Evolutionary conservation across 35 echinoderm and acorn worm species (phyloP).

Genomic region (Lytechinus pictus): DNA sequence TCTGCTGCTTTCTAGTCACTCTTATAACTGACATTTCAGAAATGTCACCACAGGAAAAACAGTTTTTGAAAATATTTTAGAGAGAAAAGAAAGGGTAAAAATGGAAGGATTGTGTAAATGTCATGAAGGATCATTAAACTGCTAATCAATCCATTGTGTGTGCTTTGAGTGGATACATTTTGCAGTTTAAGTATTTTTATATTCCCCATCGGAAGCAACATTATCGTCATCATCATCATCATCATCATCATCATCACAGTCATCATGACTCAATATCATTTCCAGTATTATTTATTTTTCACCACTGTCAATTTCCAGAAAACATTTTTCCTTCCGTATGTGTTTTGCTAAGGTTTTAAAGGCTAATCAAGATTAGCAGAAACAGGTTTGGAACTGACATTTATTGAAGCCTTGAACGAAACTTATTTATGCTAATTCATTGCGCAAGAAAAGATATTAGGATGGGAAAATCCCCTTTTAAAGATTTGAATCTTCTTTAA

Average conservation of each 20-base stretch:
- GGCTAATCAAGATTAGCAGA: not conserved
- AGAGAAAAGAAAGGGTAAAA: not conserved
- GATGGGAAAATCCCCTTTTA: not conserved
- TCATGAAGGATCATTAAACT: not conserved
- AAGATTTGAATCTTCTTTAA: not conserved
- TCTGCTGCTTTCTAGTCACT: not conserved
- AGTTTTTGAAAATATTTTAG: not conserved
- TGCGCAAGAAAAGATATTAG: not conserved
- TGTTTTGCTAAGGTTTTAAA: not conserved
- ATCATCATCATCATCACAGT: no score
- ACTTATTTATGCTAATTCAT: not conserved
- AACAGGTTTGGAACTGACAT: not conserved
- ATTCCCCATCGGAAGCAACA: no score
- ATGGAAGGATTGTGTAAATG: not conserved
- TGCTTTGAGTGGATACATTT: no score
- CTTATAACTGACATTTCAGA: not conserved
- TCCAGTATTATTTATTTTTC: no score
- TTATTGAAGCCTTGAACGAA: not conserved
- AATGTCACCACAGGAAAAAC: not conserved
- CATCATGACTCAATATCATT: no score
- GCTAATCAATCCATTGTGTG: no score
- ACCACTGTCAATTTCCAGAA: no score
- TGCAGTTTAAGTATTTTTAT: no score
- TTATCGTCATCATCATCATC: no score
- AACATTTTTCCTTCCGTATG: no score